These are phyloP conservation scores for Halichoeres trimaculatus DNA, from an alignment of 2,113 vertebrate genomes.

Conservation along the genomic window DNA sequence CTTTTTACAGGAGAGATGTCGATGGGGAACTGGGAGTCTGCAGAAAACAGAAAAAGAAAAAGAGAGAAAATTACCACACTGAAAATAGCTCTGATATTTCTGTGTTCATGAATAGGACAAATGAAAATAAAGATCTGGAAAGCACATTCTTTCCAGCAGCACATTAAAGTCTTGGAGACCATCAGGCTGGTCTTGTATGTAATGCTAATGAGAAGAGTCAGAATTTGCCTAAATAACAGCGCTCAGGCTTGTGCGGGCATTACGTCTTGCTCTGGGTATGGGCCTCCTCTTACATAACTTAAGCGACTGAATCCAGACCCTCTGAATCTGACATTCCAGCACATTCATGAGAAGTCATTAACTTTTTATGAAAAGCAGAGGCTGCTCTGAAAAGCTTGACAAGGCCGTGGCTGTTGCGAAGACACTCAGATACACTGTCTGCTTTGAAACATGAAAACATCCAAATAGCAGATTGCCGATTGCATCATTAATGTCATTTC, in stretches of 20 bases:
- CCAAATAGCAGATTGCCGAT: conserved; percentile 19
- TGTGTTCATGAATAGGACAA: conserved; percentile 21
- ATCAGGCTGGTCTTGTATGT: conserved; percentile 60
- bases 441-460: conserved; percentile 26
- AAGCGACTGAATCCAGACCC: conserved; percentile 65
- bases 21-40: conserved; percentile 96
- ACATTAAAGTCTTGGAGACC: conserved; percentile 44
- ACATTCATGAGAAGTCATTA: conserved; percentile 67
- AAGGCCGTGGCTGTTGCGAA: conserved; percentile 52
- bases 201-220: conserved; percentile 71
- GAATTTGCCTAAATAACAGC: conserved; percentile 61
- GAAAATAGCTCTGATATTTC: conserved; percentile 11
- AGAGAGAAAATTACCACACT: not conserved
- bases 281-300: conserved; percentile 77
- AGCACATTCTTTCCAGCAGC: conserved; percentile 66
- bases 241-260: conserved; percentile 68
- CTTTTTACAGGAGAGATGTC: conserved; percentile 95
- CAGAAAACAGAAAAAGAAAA: conserved; percentile 30
- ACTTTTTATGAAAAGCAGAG: conserved; percentile 69
- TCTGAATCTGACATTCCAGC: conserved; percentile 69
- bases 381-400: conserved; percentile 51
- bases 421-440: conserved; percentile 18
- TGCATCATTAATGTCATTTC: conserved; percentile 23
- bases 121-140: conserved; percentile 40
- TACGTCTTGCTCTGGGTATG: conserved; percentile 67